Conservation (phyloP, 2,797 vertebrate species). For the Melanotaenia boesemani region DNA sequence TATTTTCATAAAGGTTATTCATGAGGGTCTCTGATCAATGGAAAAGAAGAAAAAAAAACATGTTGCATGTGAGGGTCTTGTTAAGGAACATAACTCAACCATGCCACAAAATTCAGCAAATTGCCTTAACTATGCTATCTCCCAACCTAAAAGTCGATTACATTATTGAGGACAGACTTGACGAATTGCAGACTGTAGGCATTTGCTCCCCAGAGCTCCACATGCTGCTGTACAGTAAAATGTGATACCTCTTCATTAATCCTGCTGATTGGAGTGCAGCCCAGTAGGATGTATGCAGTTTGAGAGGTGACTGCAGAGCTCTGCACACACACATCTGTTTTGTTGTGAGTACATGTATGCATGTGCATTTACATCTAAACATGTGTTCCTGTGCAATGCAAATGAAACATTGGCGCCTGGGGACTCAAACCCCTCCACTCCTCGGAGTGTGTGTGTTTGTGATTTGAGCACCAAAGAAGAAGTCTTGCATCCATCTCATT, state of each 20-base stretch:
- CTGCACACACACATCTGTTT: slow-evolving; percentile 48
- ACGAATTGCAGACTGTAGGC: slow-evolving; percentile 68
- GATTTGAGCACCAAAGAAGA: slow-evolving; percentile 68
- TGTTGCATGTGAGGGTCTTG: slow-evolving; percentile 77
- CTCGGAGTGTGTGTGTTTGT: slow-evolving; percentile 38
- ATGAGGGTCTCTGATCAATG: slow-evolving; percentile 54
- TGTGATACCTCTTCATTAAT: slow-evolving; percentile 82
- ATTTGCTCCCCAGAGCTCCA: slow-evolving; percentile 64
- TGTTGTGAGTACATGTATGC: slow-evolving; percentile 31
- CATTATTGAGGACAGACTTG: slow-evolving; percentile 79
- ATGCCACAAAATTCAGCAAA: slow-evolving; percentile 67
- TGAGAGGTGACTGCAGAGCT: slow-evolving; percentile 43
- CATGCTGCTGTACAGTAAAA: slow-evolving; percentile 78
- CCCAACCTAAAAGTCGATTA: slow-evolving; percentile 68
- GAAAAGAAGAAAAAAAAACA: slow-evolving; percentile 40
- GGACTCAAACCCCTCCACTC: slow-evolving; percentile 62
- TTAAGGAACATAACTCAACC: slow-evolving; percentile 74
- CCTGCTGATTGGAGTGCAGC: slow-evolving; percentile 78
- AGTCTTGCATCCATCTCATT: slow-evolving; percentile 80
- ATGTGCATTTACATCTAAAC: slow-evolving; percentile 47
- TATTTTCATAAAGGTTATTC: slow-evolving; percentile 70
- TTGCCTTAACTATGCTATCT: slow-evolving; percentile 69
- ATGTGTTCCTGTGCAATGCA: slow-evolving; percentile 22
- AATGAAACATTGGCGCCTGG: slow-evolving; percentile 60
- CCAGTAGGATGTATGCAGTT: slow-evolving; percentile 74